A percentile compares a stretch with the other conserved stretches of the same genome.
Evolutionary conservation across 2,888 invertebrate species (phyloP).

Genomic region (Stegana nigrithorax): DNA sequence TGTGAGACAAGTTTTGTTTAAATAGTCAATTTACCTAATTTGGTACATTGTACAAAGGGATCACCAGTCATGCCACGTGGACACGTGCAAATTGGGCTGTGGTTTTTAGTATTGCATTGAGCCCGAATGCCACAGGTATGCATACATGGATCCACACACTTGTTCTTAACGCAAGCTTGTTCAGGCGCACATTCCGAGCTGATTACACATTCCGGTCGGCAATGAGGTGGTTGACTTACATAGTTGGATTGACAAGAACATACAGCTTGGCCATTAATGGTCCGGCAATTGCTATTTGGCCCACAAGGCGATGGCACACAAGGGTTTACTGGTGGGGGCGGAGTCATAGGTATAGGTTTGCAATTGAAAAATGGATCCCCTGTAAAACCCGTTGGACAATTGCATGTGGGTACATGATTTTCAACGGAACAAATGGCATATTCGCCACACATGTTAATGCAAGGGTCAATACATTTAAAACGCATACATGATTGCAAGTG

Average conservation of each 20-base stretch:
- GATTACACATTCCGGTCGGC: conserved; percentile 88
- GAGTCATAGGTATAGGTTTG: conserved; percentile 70
- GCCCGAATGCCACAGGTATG: conserved; percentile 89
- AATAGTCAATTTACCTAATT: conserved; percentile 73
- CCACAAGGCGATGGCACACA: conserved; percentile 89
- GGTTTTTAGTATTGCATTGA: conserved; percentile 84
- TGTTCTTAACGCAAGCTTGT: conserved; percentile 85
- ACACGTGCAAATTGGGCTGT: conserved; percentile 89
- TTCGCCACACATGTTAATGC: conserved; percentile 84
- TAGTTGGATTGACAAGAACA: conserved; percentile 86
- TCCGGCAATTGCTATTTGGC: conserved; percentile 86
- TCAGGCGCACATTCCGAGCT: conserved; percentile 86
- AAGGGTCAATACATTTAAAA: conserved; percentile 87
- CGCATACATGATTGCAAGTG: conserved; percentile 80
- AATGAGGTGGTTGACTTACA: conserved; percentile 82
- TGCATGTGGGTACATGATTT: conserved; percentile 83
- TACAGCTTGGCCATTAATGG: conserved; percentile 82
- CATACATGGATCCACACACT: conserved; percentile 88
- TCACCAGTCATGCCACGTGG: conserved; percentile 87
- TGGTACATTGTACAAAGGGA: conserved; percentile 83
- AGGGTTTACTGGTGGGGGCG: conserved; percentile 73
- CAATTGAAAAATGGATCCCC: conserved; percentile 88
- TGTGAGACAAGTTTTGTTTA: not conserved
- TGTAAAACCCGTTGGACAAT: conserved; percentile 79
- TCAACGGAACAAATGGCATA: conserved; percentile 83